Percentiles rank a stretch among this genome's conserved stretches.
These are phyloP conservation scores for Porphyrio hochstetteri DNA, from an alignment of 2,113 vertebrate genomes.

Conservation along the genomic window DNA sequence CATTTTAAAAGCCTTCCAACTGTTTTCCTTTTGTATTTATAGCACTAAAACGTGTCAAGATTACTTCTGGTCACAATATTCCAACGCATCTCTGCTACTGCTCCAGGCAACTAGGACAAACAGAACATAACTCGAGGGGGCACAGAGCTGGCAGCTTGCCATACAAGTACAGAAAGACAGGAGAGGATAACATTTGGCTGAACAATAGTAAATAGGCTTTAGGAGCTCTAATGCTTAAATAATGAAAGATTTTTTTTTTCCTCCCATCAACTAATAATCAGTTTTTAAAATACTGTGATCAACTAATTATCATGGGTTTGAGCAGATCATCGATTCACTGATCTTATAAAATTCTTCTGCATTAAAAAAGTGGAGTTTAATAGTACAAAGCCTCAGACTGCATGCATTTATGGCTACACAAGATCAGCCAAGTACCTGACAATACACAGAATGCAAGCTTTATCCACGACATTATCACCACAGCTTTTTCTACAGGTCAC, in stretches of 20 bases:
- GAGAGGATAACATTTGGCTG: conserved; percentile 61
- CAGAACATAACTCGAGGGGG: conserved; percentile 7
- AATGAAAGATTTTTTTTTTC: not conserved
- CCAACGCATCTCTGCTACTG: not conserved
- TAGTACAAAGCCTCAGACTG: not conserved
- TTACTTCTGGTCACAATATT: not conserved
- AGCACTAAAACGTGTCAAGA: not conserved
- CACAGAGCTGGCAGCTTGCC: conserved; percentile 40
- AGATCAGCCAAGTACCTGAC: not conserved
- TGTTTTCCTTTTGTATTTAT: not conserved
- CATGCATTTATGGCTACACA: not conserved
- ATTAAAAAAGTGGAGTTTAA: not conserved
- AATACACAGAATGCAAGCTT: not conserved
- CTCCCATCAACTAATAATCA: not conserved
- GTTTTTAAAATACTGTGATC: not conserved
- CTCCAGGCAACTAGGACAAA: not conserved
- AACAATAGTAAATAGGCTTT: conserved; percentile 76
- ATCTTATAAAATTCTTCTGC: not conserved
- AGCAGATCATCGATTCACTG: not conserved
- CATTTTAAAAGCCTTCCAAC: not conserved
- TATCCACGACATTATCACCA: not conserved
- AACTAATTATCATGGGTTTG: not conserved
- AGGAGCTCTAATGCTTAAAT: conserved; percentile 58
- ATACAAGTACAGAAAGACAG: conserved; percentile 54
- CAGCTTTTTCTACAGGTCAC: not conserved